These are phyloP conservation scores for Mesochorus sp. DNA, from an alignment of 2,888 invertebrate species.

Conservation along the genomic window DNA sequence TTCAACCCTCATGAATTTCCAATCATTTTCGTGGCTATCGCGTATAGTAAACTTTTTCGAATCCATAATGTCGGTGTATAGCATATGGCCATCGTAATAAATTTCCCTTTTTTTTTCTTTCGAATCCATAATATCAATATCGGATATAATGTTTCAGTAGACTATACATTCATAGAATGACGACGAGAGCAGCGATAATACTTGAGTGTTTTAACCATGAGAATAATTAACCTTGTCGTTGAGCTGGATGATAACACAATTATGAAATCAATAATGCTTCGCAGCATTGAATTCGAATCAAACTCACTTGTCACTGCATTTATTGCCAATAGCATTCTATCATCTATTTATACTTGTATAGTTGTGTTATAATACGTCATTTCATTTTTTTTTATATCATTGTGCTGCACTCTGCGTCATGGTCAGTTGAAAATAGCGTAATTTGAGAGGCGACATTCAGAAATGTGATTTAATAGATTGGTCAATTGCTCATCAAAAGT, in stretches of 20 bases:
- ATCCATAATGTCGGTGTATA: too few relatives aligned
- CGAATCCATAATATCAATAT: too few relatives aligned
- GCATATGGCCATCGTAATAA: too few relatives aligned
- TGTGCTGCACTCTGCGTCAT: too few relatives aligned
- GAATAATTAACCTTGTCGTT: constrained; percentile 33
- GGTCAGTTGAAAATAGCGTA: too few relatives aligned
- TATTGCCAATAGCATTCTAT: not conserved
- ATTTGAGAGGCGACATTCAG: too few relatives aligned
- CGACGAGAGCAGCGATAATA: not conserved
- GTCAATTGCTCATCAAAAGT: too few relatives aligned
- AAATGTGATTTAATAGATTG: too few relatives aligned
- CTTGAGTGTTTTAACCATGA: constrained; percentile 21
- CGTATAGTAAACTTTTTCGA: too few relatives aligned
- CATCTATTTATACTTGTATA: not conserved
- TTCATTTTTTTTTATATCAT: not conserved
- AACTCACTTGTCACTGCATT: constrained; percentile 27
- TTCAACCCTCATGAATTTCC: too few relatives aligned
- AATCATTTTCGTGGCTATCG: too few relatives aligned
- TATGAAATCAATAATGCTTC: constrained; percentile 28
- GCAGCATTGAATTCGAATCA: constrained; percentile 26
- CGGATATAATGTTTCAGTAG: not conserved
- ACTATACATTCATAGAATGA: not conserved
- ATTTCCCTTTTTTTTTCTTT: too few relatives aligned
- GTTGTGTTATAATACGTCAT: not conserved
- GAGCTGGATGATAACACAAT: constrained; percentile 5